A percentile compares a stretch with the other conserved stretches of the same genome.
Evolutionary conservation across 2,888 invertebrate species (phyloP).

Genomic region (Orthonychiurus folsomi): DNA sequence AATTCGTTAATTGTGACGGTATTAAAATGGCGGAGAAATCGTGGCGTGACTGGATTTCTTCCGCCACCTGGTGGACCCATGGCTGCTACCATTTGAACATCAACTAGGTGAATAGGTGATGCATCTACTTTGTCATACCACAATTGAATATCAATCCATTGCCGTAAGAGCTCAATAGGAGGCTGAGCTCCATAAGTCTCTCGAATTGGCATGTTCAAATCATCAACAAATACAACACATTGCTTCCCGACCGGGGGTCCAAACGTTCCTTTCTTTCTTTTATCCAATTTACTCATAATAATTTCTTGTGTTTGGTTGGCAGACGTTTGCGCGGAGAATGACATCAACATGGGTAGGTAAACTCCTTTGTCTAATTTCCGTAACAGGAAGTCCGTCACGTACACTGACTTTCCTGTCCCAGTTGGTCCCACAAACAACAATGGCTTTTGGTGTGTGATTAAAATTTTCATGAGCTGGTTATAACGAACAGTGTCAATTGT

Average conservation of each 20-base stretch:
- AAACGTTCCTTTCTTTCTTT: constrained; percentile 81
- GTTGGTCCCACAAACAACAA: constrained; percentile 86
- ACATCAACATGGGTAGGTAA: constrained; percentile 77
- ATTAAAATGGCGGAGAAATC: constrained; percentile 80
- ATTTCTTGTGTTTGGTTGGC: constrained; percentile 91
- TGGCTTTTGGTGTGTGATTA: constrained; percentile 72
- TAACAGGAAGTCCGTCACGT: constrained; percentile 71
- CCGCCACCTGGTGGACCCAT: constrained; percentile 81
- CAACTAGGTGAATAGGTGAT: constrained; percentile 66
- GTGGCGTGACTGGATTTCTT: constrained; percentile 69
- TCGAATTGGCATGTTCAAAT: constrained; percentile 87
- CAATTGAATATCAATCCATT: constrained; percentile 78
- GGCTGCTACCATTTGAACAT: constrained; percentile 80
- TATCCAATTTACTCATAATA: constrained; percentile 87
- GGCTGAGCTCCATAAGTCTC: constrained; percentile 90
- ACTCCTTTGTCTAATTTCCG: constrained; percentile 66
- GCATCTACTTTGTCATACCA: constrained; percentile 80
- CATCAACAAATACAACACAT: constrained; percentile 86
- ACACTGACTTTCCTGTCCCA: constrained; percentile 89
- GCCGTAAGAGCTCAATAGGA: constrained; percentile 80
- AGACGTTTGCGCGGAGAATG: constrained; percentile 87
- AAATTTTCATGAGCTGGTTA: constrained; percentile 64
- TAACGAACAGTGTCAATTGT: constrained; percentile 84
- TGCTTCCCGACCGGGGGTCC: constrained; percentile 86
- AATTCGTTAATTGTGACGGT: constrained; percentile 80